Evolutionary conservation across 1,140 invertebrate genomes (phyloP).

Genomic region (Pollicipes pollicipes): DNA sequence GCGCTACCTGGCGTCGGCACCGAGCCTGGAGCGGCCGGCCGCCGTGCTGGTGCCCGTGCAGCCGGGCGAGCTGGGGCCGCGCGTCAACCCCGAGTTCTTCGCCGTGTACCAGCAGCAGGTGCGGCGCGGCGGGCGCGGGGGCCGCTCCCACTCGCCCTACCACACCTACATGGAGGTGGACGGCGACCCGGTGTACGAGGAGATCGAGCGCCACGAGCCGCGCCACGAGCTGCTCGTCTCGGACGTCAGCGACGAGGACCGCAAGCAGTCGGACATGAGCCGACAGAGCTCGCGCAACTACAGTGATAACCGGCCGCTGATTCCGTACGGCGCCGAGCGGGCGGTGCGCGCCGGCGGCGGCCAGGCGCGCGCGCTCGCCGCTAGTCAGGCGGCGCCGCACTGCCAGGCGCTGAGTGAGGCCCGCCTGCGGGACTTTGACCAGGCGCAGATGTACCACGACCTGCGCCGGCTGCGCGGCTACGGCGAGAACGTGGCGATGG

Average conservation of each 20-base stretch:
- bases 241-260: slow-evolving; percentile 58
- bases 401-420: slow-evolving; percentile 17
- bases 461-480: slow-evolving; percentile 17
- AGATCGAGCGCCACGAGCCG: slow-evolving; percentile 42
- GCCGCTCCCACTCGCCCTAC: slow-evolving; percentile 27
- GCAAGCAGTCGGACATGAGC: slow-evolving; percentile 49
- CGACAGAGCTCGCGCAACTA: slow-evolving; percentile 56
- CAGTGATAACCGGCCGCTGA: slow-evolving; percentile 57
- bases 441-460: slow-evolving; percentile 17
- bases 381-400: slow-evolving; percentile 11
- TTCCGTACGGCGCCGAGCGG: slow-evolving; percentile 27
- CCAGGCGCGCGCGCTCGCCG: not conserved
- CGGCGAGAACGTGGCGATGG: slow-evolving; percentile 39
- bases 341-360: slow-evolving; percentile 11
- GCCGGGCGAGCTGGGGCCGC: slow-evolving; percentile 31
- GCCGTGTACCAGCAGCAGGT: not conserved
- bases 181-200: slow-evolving; percentile 61
- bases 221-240: slow-evolving; percentile 36
- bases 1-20: slow-evolving; percentile 21
- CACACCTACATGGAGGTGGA: slow-evolving; percentile 47
- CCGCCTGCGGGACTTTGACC: slow-evolving; percentile 17
- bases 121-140: slow-evolving; percentile 10
- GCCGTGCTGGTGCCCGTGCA: slow-evolving; percentile 41
- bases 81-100: not conserved
- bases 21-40: slow-evolving; percentile 13